Conservation (phyloP, 1,140 invertebrate genomes). For the Coptotermes formosanus region DNA sequence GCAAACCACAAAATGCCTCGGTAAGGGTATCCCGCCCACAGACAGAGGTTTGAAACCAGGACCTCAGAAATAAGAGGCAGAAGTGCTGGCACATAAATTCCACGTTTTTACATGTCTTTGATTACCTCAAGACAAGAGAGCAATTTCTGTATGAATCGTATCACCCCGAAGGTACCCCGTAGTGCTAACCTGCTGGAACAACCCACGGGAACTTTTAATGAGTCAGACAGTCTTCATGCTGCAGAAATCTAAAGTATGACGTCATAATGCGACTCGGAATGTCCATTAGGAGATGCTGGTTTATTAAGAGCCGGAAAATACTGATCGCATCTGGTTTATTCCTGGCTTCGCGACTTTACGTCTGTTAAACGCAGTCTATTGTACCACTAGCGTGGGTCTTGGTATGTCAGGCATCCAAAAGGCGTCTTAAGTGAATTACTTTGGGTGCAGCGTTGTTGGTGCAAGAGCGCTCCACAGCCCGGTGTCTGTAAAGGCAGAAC, state of each 20-base stretch:
- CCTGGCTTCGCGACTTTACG: background rate
- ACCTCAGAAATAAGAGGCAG: too few relatives aligned
- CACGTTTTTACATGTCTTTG: too few relatives aligned
- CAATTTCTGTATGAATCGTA: too few relatives aligned
- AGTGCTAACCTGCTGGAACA: too few relatives aligned
- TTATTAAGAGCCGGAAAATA: background rate
- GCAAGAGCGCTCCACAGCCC: background rate
- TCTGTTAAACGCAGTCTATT: background rate
- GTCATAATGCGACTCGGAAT: background rate
- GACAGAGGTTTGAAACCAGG: too few relatives aligned
- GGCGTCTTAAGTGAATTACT: background rate
- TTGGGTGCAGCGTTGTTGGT: background rate
- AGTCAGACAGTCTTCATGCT: background rate
- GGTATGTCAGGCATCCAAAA: background rate
- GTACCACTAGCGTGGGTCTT: background rate
- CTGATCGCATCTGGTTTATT: background rate
- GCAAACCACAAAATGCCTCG: too few relatives aligned
- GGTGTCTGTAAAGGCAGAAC: too few relatives aligned
- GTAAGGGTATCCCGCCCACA: too few relatives aligned
- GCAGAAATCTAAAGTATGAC: background rate
- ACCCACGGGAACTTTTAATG: too few relatives aligned
- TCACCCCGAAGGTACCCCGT: too few relatives aligned
- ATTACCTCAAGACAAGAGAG: too few relatives aligned
- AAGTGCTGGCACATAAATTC: too few relatives aligned
- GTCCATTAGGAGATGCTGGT: background rate